Conservation (phyloP, 2,113 vertebrate genomes). For the Zosterops hypoxanthus region DNA sequence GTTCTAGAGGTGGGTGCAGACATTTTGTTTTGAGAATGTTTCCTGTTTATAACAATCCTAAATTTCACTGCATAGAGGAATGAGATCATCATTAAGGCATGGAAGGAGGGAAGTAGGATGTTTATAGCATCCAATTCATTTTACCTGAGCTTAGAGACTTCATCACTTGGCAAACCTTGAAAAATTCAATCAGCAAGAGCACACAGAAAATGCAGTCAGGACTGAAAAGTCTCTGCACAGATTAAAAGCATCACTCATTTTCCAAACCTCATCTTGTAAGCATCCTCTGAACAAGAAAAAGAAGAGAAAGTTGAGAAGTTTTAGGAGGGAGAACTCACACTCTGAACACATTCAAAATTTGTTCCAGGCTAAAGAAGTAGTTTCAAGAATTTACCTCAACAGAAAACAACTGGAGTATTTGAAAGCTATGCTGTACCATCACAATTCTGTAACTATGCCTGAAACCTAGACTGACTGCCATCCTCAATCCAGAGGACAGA, state of each 20-base stretch:
- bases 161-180: background rate
- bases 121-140: background rate
- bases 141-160: background rate
- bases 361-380: background rate
- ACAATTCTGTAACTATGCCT: background rate
- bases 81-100: background rate
- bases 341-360: background rate
- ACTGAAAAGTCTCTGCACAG: background rate
- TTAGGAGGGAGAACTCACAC: background rate
- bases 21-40: slow-evolving; percentile 41
- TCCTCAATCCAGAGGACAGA: background rate
- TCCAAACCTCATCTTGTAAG: background rate
- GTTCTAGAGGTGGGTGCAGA: background rate
- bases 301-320: background rate
- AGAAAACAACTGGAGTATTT: background rate
- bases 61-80: slow-evolving; percentile 1
- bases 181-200: background rate
- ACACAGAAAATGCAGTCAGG: background rate
- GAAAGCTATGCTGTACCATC: background rate
- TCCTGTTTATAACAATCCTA: slow-evolving; percentile 56
- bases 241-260: background rate
- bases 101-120: background rate
- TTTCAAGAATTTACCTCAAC: background rate
- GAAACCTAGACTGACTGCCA: background rate
- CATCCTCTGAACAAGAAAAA: background rate